Conservation (phyloP, 2,113 vertebrate genomes). For the Grantiella picta region DNA sequence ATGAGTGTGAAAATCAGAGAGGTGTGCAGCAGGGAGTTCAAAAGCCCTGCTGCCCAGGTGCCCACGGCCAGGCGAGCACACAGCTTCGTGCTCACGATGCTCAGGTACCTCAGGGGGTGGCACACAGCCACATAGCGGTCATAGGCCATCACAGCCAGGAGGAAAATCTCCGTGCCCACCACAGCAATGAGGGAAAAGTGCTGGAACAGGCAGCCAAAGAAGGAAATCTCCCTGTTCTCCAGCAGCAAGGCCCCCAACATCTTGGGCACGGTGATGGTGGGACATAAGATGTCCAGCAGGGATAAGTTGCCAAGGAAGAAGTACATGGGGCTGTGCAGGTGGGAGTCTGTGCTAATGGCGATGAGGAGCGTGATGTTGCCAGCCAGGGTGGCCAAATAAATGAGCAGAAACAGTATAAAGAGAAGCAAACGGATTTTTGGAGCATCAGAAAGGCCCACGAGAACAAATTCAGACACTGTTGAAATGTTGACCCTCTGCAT, state of each 20-base stretch:
- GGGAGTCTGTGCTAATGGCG: not conserved
- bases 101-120: slow-evolving; percentile 29
- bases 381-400: slow-evolving; percentile 25
- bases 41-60: not conserved
- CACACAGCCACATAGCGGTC: slow-evolving; percentile 40
- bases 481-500: slow-evolving; percentile 1
- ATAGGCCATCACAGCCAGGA: slow-evolving; percentile 61
- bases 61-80: not conserved
- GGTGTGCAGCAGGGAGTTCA: slow-evolving; percentile 27
- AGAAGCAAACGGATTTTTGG: not conserved
- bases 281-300: slow-evolving; percentile 49
- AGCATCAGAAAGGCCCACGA: slow-evolving; percentile 39
- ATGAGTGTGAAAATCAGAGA: slow-evolving; percentile 26
- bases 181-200: slow-evolving; percentile 29
- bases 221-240: slow-evolving; percentile 5
- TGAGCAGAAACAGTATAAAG: slow-evolving; percentile 33
- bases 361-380: slow-evolving; percentile 25
- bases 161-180: slow-evolving; percentile 49
- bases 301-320: slow-evolving; percentile 58
- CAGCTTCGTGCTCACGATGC: not conserved
- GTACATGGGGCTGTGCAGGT: slow-evolving; percentile 59
- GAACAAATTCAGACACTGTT: not conserved
- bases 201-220: slow-evolving; percentile 28
- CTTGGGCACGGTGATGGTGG: slow-evolving; percentile 41
- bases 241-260: slow-evolving; percentile 28